Base-by-base conservation (phyloP, 2,113 vertebrate genomes). In the Smithornis capensis region DNA sequence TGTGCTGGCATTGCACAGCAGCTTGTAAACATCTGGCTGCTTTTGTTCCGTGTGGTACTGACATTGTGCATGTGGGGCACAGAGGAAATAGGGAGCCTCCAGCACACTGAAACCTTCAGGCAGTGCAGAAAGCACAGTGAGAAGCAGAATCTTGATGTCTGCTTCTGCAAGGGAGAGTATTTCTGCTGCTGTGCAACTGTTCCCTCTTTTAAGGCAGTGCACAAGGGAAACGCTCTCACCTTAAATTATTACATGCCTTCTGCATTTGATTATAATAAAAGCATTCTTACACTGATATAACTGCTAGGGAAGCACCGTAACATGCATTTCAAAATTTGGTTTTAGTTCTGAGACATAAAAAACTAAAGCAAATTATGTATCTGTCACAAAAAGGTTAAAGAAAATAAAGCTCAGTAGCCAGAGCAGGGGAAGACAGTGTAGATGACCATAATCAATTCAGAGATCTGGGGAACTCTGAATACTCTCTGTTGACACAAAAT, bases 321-420 rank as follows among this genome's bases (percentile, higher is more conserved):
- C 18, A 49, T 13, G 7, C 14, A 27, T 17, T 29, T 70, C 24
- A 60, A 89, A 87, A 83, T 28, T 38, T 62, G 7, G 28, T 92
- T 94, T 94, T 52, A 38, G 16, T 73, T 89, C 83, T 45, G 68
- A 79, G 67, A 47, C 57, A 71, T 17, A 87, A 91, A 55, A 91
- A 75, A 12, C 10, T 57, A 59, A 93, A 77, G 13, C 6, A 47
- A 86, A 40, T 62, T 55, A 84, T 21, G 5, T 44, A 49, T 74
- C 42, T 80, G 44, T 38, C 81, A 95, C 45, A 70, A 92, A 94
- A 50, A 0, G 6, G 63, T 35, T 45, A 44, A 74, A 40, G 50
- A 57, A 44, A 60, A 83, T 89, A 15, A 70, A 89, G 56, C 64
- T 56, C 29, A 78, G 50, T 52, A 79, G 19, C 47, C 57, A 93